phyloP scores from a whole-genome alignment of 2,113 vertebrate genomes.

The Rafetus swinhoei region DNA sequence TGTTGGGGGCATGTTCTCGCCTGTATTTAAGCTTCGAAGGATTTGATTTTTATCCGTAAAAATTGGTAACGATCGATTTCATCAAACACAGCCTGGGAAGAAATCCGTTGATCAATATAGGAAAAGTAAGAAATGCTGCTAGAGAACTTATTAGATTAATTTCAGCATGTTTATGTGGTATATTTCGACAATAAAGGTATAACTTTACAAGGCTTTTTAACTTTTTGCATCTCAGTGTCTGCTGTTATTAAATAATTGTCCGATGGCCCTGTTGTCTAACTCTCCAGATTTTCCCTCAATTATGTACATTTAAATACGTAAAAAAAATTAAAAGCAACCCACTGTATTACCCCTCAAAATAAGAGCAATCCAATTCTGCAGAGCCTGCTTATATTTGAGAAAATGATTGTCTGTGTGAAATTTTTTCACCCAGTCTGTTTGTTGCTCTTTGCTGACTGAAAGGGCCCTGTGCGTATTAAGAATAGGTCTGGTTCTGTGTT shows the following conservation, averaged over 20 bases:
- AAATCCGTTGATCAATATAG: neutral
- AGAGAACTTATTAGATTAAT: neutral
- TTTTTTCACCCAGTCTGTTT: neutral
- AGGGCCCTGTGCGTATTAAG: neutral
- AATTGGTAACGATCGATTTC: neutral
- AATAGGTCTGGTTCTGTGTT: neutral
- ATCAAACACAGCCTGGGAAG: neutral
- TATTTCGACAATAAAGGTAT: neutral
- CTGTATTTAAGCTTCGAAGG: neutral
- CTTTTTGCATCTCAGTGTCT: neutral
- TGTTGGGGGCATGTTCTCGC: neutral
- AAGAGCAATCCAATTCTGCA: neutral
- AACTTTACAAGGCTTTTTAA: neutral
- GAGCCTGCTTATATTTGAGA: neutral
- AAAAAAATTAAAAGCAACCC: neutral
- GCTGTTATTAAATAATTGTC: neutral
- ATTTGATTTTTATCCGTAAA: neutral
- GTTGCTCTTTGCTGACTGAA: neutral
- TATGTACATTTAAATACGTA: neutral
- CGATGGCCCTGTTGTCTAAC: neutral
- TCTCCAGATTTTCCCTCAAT: neutral
- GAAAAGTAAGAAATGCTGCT: neutral
- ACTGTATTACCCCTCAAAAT: neutral
- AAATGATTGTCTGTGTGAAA: neutral
- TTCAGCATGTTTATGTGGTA: neutral